Evolutionary conservation across 1,140 invertebrate species (phyloP), one percentile per base, ranked within the genome.

Genomic region (Zaprionus capensis): DNA sequence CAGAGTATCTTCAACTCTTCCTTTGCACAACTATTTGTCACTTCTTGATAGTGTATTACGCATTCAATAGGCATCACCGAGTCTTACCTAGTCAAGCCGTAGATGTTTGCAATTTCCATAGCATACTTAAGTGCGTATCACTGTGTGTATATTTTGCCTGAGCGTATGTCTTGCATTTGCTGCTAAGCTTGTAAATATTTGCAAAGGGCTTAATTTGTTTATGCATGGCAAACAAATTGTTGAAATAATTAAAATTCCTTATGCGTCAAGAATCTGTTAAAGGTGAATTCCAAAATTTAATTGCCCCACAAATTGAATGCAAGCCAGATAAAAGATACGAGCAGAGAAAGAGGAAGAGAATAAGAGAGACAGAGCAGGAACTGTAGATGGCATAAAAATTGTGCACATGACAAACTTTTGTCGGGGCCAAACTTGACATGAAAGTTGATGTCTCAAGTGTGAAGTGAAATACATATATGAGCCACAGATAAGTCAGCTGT

Each of bases 401-500:
- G 82, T 83, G 80, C 83, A 78, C 73, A 86, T 87, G 83, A 82
- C 72, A 82, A 85, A 85, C 71, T 85, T 77, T 71, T 86, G 49
- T 49, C 38, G 51, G 58, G 24, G 44, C 41, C 24, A 56, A 34
- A 44, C 38, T 70, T 70, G 53, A 81, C 74, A 84, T 71, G 80
- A 87, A 84, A 88, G 61, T 87, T 84, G 84, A 88, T 81, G 84
- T 87, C 84, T 87, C 84, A 90, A 87, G 84, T 87, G 84, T 84
- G 85, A 88, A 87, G 71, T 84, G 75, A 87, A 83, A 80, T 80
- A 77, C 41, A 46, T 46, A 46, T 80, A 81, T 84, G 68, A 78
- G 46, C 46, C 46, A 5, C n/a, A 51, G 46, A 51, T 51, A 51
- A 51, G 46, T 51, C 46, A 17, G 41, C 41, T 46, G 41, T 9